These are phyloP conservation scores for Drosophila lini DNA, from an alignment of 1,140 invertebrate species.

Conservation along the genomic window DNA sequence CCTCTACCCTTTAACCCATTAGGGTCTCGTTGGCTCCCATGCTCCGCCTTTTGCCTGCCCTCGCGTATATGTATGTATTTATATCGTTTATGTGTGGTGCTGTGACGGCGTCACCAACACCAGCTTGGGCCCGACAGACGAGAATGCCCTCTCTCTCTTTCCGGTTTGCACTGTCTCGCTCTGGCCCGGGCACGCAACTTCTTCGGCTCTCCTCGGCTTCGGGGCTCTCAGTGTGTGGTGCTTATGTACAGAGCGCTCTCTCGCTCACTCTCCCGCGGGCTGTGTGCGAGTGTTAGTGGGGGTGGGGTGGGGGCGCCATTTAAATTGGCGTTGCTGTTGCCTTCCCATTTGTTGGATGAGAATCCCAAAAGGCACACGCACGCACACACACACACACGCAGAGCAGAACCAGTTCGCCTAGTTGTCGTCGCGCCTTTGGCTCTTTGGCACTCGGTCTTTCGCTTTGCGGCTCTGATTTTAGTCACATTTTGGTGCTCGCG, in stretches of 20 bases:
- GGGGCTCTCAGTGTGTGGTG: constrained; percentile 44
- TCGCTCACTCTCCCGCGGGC: constrained; percentile 35
- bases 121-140: constrained; percentile 17
- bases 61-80: constrained; percentile 16
- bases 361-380: constrained; percentile 72
- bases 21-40: constrained; percentile 53
- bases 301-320: constrained; percentile 80
- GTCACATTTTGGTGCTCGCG: constrained; percentile 80
- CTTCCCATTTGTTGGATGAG: constrained; percentile 71
- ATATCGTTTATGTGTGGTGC: constrained; percentile 8
- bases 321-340: constrained; percentile 65
- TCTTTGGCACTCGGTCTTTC: constrained; percentile 62
- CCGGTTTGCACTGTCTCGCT: constrained; percentile 4
- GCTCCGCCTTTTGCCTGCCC: constrained; percentile 68
- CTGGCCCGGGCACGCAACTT: constrained; percentile 50
- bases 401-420: constrained; percentile 70
- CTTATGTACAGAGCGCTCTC: constrained; percentile 45
- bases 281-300: constrained; percentile 41
- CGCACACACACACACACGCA: constrained; percentile 41
- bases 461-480: constrained; percentile 71
- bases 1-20: constrained; percentile 41
- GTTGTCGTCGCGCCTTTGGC: constrained; percentile 54
- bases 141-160: constrained; percentile 14
- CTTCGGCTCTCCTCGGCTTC: constrained; percentile 24
- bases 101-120: constrained; percentile 25